phyloP scores from a whole-genome alignment of 2,888 invertebrate species.

The Calameuta idolon region DNA sequence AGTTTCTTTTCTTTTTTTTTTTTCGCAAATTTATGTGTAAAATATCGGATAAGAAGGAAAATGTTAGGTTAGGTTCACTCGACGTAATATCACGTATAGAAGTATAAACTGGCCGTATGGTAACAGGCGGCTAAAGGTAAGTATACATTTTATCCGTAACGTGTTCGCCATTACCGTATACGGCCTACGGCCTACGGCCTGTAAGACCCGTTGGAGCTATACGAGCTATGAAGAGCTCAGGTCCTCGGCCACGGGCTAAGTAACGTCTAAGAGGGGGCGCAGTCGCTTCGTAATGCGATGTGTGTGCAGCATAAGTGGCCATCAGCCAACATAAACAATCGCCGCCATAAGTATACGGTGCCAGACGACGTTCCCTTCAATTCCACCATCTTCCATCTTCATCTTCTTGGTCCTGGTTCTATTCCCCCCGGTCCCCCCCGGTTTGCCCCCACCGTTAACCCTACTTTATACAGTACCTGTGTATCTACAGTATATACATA shows the following conservation, averaged over 20 bases:
- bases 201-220: neutral
- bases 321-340: constrained; percentile 68
- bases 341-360: constrained; percentile 65
- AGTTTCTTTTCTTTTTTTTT: neutral
- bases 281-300: constrained; percentile 55
- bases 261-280: constrained; percentile 43
- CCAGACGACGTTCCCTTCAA: constrained; percentile 45
- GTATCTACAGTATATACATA: neutral
- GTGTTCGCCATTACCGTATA: constrained; percentile 67
- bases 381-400: constrained; percentile 27
- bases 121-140: constrained; percentile 35
- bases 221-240: neutral
- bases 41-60: neutral
- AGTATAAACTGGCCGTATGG: neutral
- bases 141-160: constrained; percentile 67
- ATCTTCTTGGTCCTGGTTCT: neutral
- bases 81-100: neutral
- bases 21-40: neutral
- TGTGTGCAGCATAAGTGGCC: constrained; percentile 66
- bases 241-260: constrained; percentile 56
- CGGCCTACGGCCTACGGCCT: constrained; percentile 36
- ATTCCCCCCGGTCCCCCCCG: neutral
- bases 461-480: neutral
- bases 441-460: neutral
- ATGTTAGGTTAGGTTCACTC: neutral